These are phyloP conservation scores for Calameuta idolon DNA, from an alignment of 2,888 invertebrate genomes.

Conservation along the genomic window DNA sequence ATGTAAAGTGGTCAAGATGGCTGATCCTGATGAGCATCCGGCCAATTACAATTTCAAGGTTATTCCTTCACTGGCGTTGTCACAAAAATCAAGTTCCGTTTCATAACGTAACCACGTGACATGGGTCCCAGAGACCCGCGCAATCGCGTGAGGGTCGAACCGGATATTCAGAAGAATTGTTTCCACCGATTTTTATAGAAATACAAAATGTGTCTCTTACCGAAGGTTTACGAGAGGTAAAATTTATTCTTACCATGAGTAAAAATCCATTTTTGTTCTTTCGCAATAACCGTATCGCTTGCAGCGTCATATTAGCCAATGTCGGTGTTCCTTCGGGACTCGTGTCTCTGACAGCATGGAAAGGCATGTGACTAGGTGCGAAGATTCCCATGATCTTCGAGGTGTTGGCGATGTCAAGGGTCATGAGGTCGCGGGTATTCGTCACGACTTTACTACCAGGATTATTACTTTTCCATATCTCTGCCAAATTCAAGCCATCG, in stretches of 20 bases:
- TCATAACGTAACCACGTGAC: no score
- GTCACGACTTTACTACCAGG: conserved; percentile 64
- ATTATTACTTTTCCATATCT: conserved; percentile 69
- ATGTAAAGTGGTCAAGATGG: conserved; percentile 29
- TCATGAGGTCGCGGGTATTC: conserved; percentile 62
- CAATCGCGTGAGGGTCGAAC: not conserved
- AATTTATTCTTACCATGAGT: conserved; percentile 65
- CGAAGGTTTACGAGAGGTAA: not conserved
- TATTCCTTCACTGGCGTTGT: no score
- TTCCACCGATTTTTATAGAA: not conserved
- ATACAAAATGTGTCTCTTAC: not conserved
- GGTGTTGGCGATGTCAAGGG: conserved; percentile 63
- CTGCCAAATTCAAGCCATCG: conserved; percentile 71
- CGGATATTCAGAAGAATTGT: not conserved
- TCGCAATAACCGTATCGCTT: conserved; percentile 70
- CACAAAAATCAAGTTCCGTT: no score
- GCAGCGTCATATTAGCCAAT: conserved; percentile 72
- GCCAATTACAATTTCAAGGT: conserved; percentile 23
- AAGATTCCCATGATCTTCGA: conserved; percentile 71
- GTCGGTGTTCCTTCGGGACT: conserved; percentile 68
- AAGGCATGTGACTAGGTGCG: conserved; percentile 71
- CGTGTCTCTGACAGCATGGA: conserved; percentile 68
- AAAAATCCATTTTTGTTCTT: conserved; percentile 70
- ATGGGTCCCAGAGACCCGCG: no score
- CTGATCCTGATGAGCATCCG: conserved; percentile 41